Evolutionary conservation across 2,113 vertebrate species (phyloP), one percentile per base, ranked within the genome.

Genomic region (Ptilorrhoa leucosticta): DNA sequence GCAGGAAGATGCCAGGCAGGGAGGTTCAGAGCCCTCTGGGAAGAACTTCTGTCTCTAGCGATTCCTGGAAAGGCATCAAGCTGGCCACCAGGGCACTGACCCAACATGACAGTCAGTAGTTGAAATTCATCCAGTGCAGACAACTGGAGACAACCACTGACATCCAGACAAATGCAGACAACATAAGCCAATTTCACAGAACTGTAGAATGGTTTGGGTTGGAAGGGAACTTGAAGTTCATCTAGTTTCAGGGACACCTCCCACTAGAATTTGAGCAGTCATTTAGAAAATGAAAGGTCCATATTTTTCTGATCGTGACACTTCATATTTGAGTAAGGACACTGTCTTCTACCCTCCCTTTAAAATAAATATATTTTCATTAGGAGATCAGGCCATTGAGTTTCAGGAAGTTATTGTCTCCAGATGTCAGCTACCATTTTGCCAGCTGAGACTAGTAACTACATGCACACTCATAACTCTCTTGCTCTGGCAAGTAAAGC

Each of bases 381-480:
- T 27, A 39, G 13, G 15, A 21, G 33, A 83, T 35, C 47, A 63
- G 27, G 51, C 77, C 78, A 66, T 0, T 53, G 39, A 63, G 56
- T 69, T 95, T 90, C 87, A 90, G 79, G 60, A 94, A 89, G 48
- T 48, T 95, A 91, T 17, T 70, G 35, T 33, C 45, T 96, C 77
- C 87, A 94, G 81, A 91, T 87, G 80, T n/a, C 83, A 96, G 30
- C 48, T 81, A 69, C 63, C 80, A n/a, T 83, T 86, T 83, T 78
- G 31, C 42, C 72, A 89, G 87, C 64, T 77, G 60, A 89, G 77
- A 63, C 60, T 18, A 40, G 47, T 53, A 69, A 89, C 79, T 92
- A 69, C 57, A 50, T 15, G 54, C 35, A 84, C 23, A 24, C 42
- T 73, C 33, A 9, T 45, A 81, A 73, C 39, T 73, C 37, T 31